Base-by-base conservation (phyloP, 1,140 invertebrate genomes). In the Nasonia vitripennis region DNA sequence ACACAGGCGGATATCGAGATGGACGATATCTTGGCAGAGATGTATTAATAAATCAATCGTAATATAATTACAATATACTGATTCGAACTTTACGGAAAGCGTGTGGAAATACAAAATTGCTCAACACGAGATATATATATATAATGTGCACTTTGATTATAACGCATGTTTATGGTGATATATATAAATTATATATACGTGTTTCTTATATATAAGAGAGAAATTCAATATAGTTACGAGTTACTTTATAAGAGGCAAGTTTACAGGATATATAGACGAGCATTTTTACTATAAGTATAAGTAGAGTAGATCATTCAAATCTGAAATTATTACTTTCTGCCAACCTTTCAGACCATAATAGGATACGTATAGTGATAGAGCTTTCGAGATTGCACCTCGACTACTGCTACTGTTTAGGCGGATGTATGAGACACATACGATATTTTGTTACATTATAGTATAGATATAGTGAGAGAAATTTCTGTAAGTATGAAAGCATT, bases 331-430 rank as follows among this genome's bases (percentile, higher is more conserved):
- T 62, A 62, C 55, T 62, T 62, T 62, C 55, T 62, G 55, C 55
- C 62, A 62, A 62, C 80, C 67, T 71, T 37, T 62, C 74, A 81
- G 85, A 86, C 75, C 85, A 82, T 82, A 82, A 37, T 45, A 67
- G 48, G 11, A 34, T 77, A 23, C 27, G 17, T 14, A 51, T 14
- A 6, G 55, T n/a, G 55, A 62, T 62, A 62, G 55, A 62, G 55
- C 55, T n/a, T 62, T 62, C 55, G 55, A 62, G 55, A 62, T n/a
- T 20, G 20, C 55, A 62, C 70, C 70, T 71, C 70, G 70, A 71
- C 70, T 71, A 71, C 55, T 20, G 55, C 55, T 62, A 62, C 55
- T 62, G 20, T 62, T 62, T 62, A 62, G 55, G 55, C 55, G 55
- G 55, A 62, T 62, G 55, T 20, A 62, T 62, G 55, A 17, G 20